Evolutionary conservation across 2,797 vertebrate species (phyloP), one percentile per base, ranked within the genome.

Genomic region (Enteromius afrohamiltoni): DNA sequence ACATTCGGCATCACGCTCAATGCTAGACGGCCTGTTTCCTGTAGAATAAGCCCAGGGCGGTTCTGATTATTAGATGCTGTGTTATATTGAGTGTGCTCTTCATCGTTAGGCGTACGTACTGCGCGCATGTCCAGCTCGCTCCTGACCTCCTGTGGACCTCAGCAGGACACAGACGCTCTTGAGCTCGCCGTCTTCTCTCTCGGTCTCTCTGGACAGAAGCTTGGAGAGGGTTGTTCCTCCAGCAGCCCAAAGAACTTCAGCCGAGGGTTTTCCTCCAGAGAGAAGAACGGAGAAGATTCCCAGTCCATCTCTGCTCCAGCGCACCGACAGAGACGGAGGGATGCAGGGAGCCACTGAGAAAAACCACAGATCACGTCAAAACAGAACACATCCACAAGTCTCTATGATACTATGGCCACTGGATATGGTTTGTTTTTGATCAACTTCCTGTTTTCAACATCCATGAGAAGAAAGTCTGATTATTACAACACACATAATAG

Each of bases 281-380:
- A 95, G 45, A 60, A 92, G 78, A 40, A 95, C 85, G 0, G 93
- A 93, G 90, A 95, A 96, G 58, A 95, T 92, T 1, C 94, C 93
- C 0, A 95, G 88, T 0, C 94, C 93, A 79, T 92, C 92, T 4
- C 89, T 92, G 89, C 91, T 94, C 94, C 96, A 96, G 76, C 93
- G 95, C 85, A 96, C 95, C 1, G 95, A 96, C 89, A 95, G 79
- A 0, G 89, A 91, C 0, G 87, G 71, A 80, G 93, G 93, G 55
- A 95, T 89, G 82, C 86, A 90, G 6, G 95, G 95, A 89, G 92
- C 85, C 16, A 86, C 94, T 95, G 49, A 71, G 65, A 1, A 67
- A 78, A 71, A 14, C 79, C 37, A 82, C 40, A 31, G 60, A 53
- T 7, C 31, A 10, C 0, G 4, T 73, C 8, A 51, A 31, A 49